Evolutionary conservation across 2,797 vertebrate species (phyloP).

Genomic region (Nyctibius grandis): DNA sequence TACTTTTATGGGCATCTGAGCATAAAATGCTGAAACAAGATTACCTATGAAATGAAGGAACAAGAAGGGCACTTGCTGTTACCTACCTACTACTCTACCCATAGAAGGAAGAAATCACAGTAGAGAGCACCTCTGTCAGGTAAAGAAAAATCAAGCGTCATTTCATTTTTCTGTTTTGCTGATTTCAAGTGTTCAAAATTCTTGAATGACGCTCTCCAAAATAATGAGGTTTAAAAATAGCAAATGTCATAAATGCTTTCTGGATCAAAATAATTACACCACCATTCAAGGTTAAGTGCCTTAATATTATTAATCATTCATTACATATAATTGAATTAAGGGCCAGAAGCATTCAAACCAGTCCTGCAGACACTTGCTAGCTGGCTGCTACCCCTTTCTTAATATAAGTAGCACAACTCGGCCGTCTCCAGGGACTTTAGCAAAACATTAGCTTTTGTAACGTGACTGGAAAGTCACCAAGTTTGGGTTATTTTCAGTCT

Average conservation of each 20-base stretch:
- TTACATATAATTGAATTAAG: background rate
- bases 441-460: conserved; percentile 21
- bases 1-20: background rate
- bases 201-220: background rate
- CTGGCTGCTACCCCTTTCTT: background rate
- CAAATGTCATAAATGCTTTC: conserved; percentile 11
- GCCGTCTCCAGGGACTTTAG: background rate
- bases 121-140: background rate
- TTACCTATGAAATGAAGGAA: background rate
- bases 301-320: conserved; percentile 35
- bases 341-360: background rate
- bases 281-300: conserved; percentile 13
- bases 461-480: conserved; percentile 40
- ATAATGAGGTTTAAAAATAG: conserved; percentile 53
- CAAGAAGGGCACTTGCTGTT: background rate
- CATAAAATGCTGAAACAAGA: background rate
- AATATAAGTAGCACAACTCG: background rate
- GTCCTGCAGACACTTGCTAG: background rate
- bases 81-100: background rate
- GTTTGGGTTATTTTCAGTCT: conserved; percentile 48
- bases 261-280: conserved; percentile 36
- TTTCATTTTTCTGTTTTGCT: background rate
- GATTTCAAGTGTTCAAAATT: background rate
- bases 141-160: background rate
- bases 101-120: background rate